Evolutionary conservation across 2,888 invertebrate species (phyloP).

Genomic region (Gymnocheta viridis): DNA sequence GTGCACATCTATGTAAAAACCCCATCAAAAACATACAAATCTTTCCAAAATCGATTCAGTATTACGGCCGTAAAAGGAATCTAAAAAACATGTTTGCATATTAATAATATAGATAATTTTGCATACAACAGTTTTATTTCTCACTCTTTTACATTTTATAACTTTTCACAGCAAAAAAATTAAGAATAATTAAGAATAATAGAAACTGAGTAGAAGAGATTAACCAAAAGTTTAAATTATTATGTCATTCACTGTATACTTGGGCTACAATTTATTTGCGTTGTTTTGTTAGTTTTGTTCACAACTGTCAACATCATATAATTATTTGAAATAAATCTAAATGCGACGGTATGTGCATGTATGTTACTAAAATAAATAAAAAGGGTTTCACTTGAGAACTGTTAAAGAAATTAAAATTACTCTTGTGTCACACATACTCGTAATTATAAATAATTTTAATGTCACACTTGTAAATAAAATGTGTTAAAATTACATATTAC

Average conservation of each 20-base stretch:
- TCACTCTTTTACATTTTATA: background rate
- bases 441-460: background rate
- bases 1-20: too few species aligned
- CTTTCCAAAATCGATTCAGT: too few species aligned
- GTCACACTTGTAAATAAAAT: background rate
- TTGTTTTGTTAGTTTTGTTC: background rate
- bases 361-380: too few species aligned
- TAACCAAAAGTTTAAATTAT: background rate
- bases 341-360: background rate
- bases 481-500: background rate
- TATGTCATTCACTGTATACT: conserved; percentile 10
- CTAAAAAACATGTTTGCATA: too few species aligned
- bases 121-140: background rate
- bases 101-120: too few species aligned
- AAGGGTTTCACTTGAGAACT: background rate
- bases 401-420: background rate
- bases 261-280: background rate
- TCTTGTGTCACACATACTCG: background rate
- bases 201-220: too few species aligned
- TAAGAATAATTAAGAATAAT: too few species aligned
- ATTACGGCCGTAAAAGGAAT: too few species aligned
- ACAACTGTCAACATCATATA: conserved; percentile 40
- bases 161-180: background rate
- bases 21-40: too few species aligned
- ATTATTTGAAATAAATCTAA: conserved; percentile 7